Base-by-base conservation (phyloP, 1,140 invertebrate species). In the Camponotus vicinus region DNA sequence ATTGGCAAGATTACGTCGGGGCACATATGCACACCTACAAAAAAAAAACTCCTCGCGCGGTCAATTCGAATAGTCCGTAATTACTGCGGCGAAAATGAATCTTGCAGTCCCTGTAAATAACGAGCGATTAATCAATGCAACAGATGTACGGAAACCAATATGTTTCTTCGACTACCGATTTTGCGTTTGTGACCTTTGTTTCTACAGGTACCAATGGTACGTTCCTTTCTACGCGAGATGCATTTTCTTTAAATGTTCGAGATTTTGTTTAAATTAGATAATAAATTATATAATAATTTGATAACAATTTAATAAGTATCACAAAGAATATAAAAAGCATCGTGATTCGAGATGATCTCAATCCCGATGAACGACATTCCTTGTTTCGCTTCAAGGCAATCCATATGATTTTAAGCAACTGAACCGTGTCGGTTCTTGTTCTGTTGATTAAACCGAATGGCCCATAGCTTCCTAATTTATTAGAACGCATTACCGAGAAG, bases 281-380 rank as follows among this genome's bases (percentile, higher is more conserved):
- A 91, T 91, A 93, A 89, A 93, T 27, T 91, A 88, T 91, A 90
- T 88, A 87, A 89, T 93, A 93, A 93, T 93, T 93, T 91, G 89
- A 92, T 27, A 27, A 27, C 27, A 27, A 27, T 27, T 27, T 27
- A 27, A 92, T 93, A 90, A 91, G 85, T 90, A 85, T 57, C 61
- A 73, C 70, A 85, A 34, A 80, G 42, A 63, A 55, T 40, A 27
- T 66, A 89, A 92, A 91, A 91, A 88, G 70, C 64, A 45, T 27
- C 57, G 27, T 45, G 71, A 40, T 37, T 42, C 37, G 67, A 69
- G 55, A 69, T 27, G 73, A 49, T 85, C 71, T 61, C 45, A 80
- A 64, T 71, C 55, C 57, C 73, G 40, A 15, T 55, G 32, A 37
- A 3, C 61, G 59, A 63, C 67, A 83, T 89, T 91, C 69, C 52